Evolutionary conservation across 2,797 vertebrate genomes (phyloP).

Genomic region (Halcyon chelicuti): DNA sequence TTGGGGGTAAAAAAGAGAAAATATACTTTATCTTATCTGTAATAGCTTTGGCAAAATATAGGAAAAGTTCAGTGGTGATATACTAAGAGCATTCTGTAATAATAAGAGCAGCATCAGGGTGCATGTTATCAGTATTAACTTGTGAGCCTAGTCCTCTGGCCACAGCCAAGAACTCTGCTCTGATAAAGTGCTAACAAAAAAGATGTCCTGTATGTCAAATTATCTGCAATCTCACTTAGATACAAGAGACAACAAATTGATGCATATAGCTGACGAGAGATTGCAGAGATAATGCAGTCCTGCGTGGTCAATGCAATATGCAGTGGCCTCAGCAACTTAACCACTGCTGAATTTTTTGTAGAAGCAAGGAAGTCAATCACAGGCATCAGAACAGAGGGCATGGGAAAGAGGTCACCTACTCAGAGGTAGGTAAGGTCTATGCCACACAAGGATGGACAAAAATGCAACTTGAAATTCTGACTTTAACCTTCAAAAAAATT

Average conservation of each 20-base stretch:
- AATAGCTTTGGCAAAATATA: background rate
- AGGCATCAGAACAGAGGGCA: background rate
- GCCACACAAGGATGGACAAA: background rate
- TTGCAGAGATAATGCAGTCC: background rate
- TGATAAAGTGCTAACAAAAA: background rate
- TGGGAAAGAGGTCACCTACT: background rate
- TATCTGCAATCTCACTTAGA: background rate
- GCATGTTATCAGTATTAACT: background rate
- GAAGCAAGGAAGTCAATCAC: background rate
- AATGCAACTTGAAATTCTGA: background rate
- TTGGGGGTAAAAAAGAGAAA: background rate
- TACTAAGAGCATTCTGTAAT: background rate
- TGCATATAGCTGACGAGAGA: background rate
- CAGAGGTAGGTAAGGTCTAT: background rate
- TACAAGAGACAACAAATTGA: background rate
- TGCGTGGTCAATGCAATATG: background rate
- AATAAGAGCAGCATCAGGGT: background rate
- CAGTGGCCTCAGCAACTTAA: background rate
- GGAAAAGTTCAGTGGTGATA: background rate
- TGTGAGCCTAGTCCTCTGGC: background rate
- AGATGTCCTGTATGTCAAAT: background rate
- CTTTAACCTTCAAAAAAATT: conserved; percentile 24
- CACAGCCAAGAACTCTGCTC: background rate
- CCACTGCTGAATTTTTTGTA: background rate
- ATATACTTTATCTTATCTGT: background rate